Percentiles rank a stretch among this genome's conserved stretches.
Conservation (phyloP, 2,888 invertebrate species). For the Muschampia plurimacula region DNA sequence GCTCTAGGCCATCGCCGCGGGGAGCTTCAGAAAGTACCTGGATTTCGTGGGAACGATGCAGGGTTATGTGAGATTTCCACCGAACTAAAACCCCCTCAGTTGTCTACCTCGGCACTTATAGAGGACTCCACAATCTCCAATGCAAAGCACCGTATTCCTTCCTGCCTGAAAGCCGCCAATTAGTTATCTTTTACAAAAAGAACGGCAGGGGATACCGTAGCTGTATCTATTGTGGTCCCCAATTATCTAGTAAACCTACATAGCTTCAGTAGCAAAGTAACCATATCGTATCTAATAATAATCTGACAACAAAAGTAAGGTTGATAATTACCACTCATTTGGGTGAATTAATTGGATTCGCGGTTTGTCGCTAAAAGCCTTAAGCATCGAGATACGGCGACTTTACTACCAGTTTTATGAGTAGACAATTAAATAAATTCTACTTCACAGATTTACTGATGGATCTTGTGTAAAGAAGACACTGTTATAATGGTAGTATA, state of each 20-base stretch:
- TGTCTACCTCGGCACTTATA: too few relatives aligned
- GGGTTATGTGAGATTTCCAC: too few relatives aligned
- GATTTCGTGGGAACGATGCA: too few relatives aligned
- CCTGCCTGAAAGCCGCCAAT: too few relatives aligned
- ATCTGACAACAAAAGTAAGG: conserved; percentile 1
- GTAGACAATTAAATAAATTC: neutral
- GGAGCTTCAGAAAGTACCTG: too few relatives aligned
- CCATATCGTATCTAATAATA: neutral
- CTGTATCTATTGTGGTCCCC: too few relatives aligned
- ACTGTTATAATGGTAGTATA: neutral
- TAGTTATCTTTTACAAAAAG: too few relatives aligned
- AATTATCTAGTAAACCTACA: neutral
- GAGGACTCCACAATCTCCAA: too few relatives aligned
- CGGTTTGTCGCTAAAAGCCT: conserved; percentile 1
- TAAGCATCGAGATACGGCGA: neutral
- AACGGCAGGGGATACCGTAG: too few relatives aligned
- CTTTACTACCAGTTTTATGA: neutral
- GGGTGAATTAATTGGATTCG: neutral
- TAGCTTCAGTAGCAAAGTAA: neutral
- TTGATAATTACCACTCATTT: conserved; percentile 1
- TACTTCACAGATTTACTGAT: neutral
- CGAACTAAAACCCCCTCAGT: too few relatives aligned
- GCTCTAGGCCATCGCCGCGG: too few relatives aligned
- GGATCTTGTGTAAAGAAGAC: neutral
- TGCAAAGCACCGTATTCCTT: too few relatives aligned